Evolutionary conservation across 1,140 invertebrate genomes (phyloP), one percentile per base, ranked within the genome.

Genomic region (Tribolium madens): DNA sequence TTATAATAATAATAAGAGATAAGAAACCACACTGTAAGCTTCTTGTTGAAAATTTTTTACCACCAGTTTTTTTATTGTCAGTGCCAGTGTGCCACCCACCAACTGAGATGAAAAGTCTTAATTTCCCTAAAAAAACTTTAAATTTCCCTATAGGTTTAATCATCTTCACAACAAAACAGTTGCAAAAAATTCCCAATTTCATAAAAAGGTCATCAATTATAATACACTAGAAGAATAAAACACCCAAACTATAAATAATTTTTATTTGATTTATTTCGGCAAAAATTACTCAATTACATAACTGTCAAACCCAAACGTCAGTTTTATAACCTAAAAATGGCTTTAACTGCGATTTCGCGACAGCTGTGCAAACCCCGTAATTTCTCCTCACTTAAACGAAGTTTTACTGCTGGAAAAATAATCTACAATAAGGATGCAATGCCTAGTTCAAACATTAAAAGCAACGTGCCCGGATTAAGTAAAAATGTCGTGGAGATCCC

Each of bases 381-480:
- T 60, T 81, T 83, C 48, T 82, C 78, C 3, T 80, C 76, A 5
- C 33, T 76, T n/a, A 80, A 74, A 73, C 77, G 84, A 17, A 76
- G 75, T 52, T 81, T 84, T 47, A 82, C 79, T 15, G 75, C 73
- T 10, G 76, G 78, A 26, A 81, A 80, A 81, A 79, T 84, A 15
- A 82, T 85, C 26, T 83, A 80, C 69, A 83, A 82, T 48, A 84
- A 82, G 72, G 47, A 73, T 14, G 36, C 15, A 14, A 47, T 7
- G 1, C 18, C 46, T 14, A 68, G 21, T 26, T 33, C 76, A 26
- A 26, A 36, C 53, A 26, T n/a, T 15, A 31, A 75, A 12, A 13
- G 69, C 9, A 76, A 91, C 84, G 92, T 93, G 2, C 86, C 87
- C 77, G 93, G 93, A 18, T 85, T 94, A 0, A 93, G 89, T 80